Evolutionary conservation across 1,140 invertebrate genomes (phyloP).

Genomic region (Orussus abietinus): DNA sequence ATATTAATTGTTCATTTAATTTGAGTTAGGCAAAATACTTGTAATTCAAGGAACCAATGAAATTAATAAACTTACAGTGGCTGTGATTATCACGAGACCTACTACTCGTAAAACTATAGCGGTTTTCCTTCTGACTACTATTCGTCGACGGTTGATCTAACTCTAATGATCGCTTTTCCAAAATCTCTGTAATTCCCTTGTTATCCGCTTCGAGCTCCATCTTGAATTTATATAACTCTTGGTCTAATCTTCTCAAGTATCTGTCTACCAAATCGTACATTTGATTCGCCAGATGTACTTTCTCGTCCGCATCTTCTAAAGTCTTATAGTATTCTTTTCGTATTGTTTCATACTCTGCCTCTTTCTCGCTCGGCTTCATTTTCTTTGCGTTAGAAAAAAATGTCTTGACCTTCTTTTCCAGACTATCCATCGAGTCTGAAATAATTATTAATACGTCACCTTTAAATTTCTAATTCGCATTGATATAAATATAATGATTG

Average conservation of each 20-base stretch:
- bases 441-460: conserved; percentile 17
- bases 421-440: conserved; percentile 85
- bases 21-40: background rate
- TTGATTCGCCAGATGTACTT: conserved; percentile 86
- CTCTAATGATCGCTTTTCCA: conserved; percentile 88
- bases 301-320: conserved; percentile 86
- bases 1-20: conserved; percentile 2
- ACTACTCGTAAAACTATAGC: conserved; percentile 52
- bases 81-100: conserved; percentile 50
- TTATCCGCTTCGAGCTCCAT: conserved; percentile 98
- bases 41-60: background rate
- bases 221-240: conserved; percentile 95
- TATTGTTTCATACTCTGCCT: conserved; percentile 81
- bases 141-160: conserved; percentile 63
- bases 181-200: conserved; percentile 92
- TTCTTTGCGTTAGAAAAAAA: conserved; percentile 87
- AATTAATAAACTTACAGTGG: conserved; percentile 43
- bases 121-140: conserved; percentile 62
- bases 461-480: conserved; percentile 7
- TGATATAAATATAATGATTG: conserved; percentile 3
- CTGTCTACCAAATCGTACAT: conserved; percentile 93
- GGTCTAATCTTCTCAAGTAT: conserved; percentile 87
- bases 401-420: conserved; percentile 84
- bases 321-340: conserved; percentile 88
- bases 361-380: conserved; percentile 74